Evolutionary conservation across 2,888 invertebrate genomes (phyloP).

Genomic region (Xanthia icteritia): DNA sequence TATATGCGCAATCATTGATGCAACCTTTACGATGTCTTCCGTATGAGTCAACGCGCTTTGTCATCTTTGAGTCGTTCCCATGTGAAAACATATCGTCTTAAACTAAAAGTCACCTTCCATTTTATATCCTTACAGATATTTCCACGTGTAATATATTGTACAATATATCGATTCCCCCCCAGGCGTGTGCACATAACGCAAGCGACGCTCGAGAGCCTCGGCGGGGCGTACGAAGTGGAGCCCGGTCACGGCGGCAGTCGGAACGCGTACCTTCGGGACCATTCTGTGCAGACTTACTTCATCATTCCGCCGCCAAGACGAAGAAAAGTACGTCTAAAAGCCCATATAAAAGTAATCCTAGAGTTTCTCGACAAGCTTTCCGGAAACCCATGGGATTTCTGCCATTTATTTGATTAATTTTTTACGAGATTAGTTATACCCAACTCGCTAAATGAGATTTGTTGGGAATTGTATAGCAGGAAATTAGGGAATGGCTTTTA

Average conservation of each 20-base stretch:
- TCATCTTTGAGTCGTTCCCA: constrained; percentile 22
- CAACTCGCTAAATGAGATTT: constrained; percentile 44
- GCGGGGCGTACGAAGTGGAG: constrained; percentile 97
- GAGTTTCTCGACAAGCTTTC: constrained; percentile 36
- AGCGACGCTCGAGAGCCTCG: constrained; percentile 95
- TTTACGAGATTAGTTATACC: constrained; percentile 53
- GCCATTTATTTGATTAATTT: constrained; percentile 57
- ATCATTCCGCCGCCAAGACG: constrained; percentile 96
- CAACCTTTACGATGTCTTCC: constrained; percentile 20
- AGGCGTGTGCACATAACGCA: constrained; percentile 96
- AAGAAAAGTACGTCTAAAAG: constrained; percentile 92
- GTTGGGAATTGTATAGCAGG: constrained; percentile 39
- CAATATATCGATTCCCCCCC: constrained; percentile 67
- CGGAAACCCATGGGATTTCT: constrained; percentile 29
- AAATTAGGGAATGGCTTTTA: constrained; percentile 27
- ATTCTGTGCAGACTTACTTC: constrained; percentile 96
- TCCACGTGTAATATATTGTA: constrained; percentile 7
- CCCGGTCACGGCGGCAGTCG: constrained; percentile 95
- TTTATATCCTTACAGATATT: constrained; percentile 9
- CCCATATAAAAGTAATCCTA: constrained; percentile 44
- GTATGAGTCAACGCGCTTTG: constrained; percentile 19
- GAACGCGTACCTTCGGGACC: constrained; percentile 95
- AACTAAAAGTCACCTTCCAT: not conserved
- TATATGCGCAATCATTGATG: constrained; percentile 5
- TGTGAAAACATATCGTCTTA: not conserved